phyloP scores from a whole-genome alignment of 2,797 vertebrate genomes.

The Bryconaethiops microstoma region DNA sequence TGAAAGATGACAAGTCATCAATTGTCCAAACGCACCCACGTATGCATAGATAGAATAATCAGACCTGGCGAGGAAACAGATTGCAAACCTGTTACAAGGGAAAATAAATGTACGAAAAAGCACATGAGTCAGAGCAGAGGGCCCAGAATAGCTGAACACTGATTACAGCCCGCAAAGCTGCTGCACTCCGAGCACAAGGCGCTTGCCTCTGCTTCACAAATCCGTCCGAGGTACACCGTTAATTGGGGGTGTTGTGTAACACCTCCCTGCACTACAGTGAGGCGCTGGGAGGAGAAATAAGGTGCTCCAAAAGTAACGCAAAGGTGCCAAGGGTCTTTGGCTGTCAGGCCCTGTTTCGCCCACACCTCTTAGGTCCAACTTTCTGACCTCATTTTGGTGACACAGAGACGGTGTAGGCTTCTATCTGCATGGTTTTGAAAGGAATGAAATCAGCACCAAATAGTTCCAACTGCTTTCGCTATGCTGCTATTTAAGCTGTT shows the following conservation, averaged over 20 bases:
- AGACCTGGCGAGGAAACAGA: conserved; percentile 12
- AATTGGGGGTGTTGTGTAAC: conserved; percentile 70
- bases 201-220: not conserved
- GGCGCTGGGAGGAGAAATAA: conserved; percentile 65
- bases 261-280: conserved; percentile 63
- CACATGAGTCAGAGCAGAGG: conserved; percentile 44
- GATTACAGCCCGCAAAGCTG: conserved; percentile 31
- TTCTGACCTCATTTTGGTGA: not conserved
- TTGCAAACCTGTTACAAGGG: conserved; percentile 25
- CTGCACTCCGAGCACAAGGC: conserved; percentile 33
- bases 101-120: not conserved
- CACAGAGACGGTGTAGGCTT: not conserved
- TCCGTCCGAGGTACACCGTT: conserved; percentile 59
- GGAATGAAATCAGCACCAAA: not conserved
- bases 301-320: conserved; percentile 55
- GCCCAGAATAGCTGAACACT: conserved; percentile 57
- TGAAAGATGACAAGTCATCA: conserved; percentile 36
- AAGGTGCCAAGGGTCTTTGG: not conserved
- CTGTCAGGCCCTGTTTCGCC: not conserved
- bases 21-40: conserved; percentile 11
- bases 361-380: not conserved
- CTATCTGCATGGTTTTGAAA: not conserved
- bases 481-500: not conserved
- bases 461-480: not conserved
- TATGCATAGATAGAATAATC: not conserved